These are phyloP conservation scores for Antitype chi DNA, from an alignment of 2,888 invertebrate species.

Conservation along the genomic window DNA sequence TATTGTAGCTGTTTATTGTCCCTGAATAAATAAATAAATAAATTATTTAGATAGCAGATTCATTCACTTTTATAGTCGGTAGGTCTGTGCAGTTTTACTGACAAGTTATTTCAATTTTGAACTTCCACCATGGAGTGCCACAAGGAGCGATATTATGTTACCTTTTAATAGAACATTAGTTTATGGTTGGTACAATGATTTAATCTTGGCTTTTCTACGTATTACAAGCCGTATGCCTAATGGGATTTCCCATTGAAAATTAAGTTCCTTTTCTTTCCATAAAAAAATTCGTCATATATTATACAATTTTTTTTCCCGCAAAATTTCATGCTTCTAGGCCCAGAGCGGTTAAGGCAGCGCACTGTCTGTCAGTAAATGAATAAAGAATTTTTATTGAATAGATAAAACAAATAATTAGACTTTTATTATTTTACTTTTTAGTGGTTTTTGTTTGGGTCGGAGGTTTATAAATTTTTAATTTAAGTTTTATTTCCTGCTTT, in stretches of 20 bases:
- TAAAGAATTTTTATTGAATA: neutral
- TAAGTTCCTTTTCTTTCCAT: too few species aligned
- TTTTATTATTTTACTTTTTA: too few species aligned
- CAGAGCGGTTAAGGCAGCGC: neutral
- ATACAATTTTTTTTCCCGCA: neutral
- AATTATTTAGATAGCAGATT: conserved; percentile 18
- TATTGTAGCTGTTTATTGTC: too few species aligned
- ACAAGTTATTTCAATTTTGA: neutral
- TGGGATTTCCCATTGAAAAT: neutral
- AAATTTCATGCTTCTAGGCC: neutral
- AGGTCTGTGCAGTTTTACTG: neutral
- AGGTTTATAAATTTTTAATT: too few species aligned
- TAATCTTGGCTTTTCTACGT: neutral
- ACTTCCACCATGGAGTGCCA: neutral
- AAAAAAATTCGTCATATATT: too few species aligned
- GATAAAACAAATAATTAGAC: neutral
- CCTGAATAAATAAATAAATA: too few species aligned
- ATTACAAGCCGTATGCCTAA: neutral
- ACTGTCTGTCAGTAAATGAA: neutral
- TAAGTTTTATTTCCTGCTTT: too few species aligned
- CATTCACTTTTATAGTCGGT: conserved; percentile 18
- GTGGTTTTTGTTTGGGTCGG: too few species aligned
- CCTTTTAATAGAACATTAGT: neutral
- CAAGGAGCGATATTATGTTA: conserved; percentile 21
- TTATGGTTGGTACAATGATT: neutral